Base-by-base conservation (phyloP, 2,797 vertebrate genomes). In the Triplophysa yarkandensis region DNA sequence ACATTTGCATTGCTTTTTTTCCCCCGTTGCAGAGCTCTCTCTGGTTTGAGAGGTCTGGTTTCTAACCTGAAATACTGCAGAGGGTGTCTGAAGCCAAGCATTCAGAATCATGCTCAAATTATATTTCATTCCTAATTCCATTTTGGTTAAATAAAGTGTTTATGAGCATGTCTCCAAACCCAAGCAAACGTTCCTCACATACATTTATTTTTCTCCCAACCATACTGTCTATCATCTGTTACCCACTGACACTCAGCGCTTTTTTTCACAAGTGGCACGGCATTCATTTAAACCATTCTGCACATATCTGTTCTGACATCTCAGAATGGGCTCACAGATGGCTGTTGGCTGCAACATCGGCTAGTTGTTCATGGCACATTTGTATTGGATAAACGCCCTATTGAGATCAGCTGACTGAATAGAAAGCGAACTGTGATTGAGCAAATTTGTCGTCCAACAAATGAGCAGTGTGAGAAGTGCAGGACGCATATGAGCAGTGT, bases 251-350 rank as follows among this genome's bases (percentile, higher is more conserved):
- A 71, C 61, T 65, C 16, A 34, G 60, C 48, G n/a, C 27, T 10
- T 50, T 69, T 67, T 64, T 28, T 72, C 32, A 61, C 57, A 10
- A 6, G 0, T 54, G 27, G 10, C 32, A 60, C 57, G 30, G 76
- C 52, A 66, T 70, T 28, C 76, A 68, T 64, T 79, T 65, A 57
- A 67, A 71, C 25, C 50, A 19, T 74, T 68, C 71, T 64, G 67
- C 60, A 43, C 39, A 28, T 68, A 68, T 66, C 50, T 46, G 54
- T 69, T 75, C 54, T 76, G 67, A 67, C 75, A 57, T 61, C 69
- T 77, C 25, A 48, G 50, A 74, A 50, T 71, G 62, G 46, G 25
- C 55, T 44, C 75, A 61, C 77, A 81, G 79, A 83, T 76, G 77
- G 71, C 41, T 55, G 41, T 28, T 58, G 11, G 36, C 76, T 79